Evolutionary conservation across 2,888 invertebrate genomes (phyloP), one percentile per base, ranked within the genome.

Genomic region (Drosophila maculinotata): DNA sequence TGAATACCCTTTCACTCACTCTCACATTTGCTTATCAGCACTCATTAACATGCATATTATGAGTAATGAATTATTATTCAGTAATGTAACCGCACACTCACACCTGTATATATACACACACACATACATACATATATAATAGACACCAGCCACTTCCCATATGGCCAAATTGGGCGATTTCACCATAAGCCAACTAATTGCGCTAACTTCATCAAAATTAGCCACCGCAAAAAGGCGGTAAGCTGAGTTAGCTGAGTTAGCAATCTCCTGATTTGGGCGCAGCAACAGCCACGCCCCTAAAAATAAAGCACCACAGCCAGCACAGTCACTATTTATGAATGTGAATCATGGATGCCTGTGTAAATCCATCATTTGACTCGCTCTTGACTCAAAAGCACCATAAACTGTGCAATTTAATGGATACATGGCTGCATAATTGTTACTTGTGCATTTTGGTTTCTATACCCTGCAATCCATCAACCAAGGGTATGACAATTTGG

Each of bases 131-230:
- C 9, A 23, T 23, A 8, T 28, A 12, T 15, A 39, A 35, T 39
- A 7, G 20, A 20, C 25, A 3, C n/a, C 31, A 20, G 44, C 15
- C 28, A 65, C 64, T 75, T 75, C 58, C 71, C 67, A 44, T 14
- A 52, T 45, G 33, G 17, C 57, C 60, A 60, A 70, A 44, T 71
- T 64, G 49, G 51, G 7, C 33, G 51, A 66, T 64, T 67, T 63
- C 60, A 51, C 54, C 54, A 48, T 26, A 52, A 59, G 51, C 30
- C 54, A 60, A 62, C 67, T 58, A 75, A 75, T 75, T 68, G 68
- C 63, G 54, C 47, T 66, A 60, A 67, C 74, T 75, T 75, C 51
- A 74, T 66, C 58, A 74, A 52, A 33, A 69, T 65, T 45, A 53
- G 41, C 26, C 26, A 44, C 15, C 48, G 23, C 52, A 60, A 36